Evolutionary conservation across 2,113 vertebrate species (phyloP), one percentile per base, ranked within the genome.

Genomic region (Tyto alba): DNA sequence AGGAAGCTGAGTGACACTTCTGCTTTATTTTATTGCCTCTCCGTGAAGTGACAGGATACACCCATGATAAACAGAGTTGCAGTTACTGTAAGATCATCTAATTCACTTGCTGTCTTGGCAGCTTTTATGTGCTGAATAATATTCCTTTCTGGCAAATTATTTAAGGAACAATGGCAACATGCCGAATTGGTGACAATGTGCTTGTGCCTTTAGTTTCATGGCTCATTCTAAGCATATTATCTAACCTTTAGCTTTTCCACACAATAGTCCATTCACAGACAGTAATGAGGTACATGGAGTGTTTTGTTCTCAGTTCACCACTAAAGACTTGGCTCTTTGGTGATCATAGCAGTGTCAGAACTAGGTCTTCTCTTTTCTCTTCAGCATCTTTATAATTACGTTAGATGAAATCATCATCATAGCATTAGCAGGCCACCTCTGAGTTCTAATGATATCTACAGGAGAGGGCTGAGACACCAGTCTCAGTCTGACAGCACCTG

Each of bases 121-220:
- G 95, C 95, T 90, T 95, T 95, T 85, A 85, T 77, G 75, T 2
- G 18, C 34, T 88, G 66, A 75, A 88, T 93, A 86, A 90, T 93
- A 96, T 85, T 85, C 85, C 84, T 96, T 93, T 89, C 84, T 7
- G 8, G 90, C 57, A 81, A 93, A 89, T 95, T 88, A 96, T 96
- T 98, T 90, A 90, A 96, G 93, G 75, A 95, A 95, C 64, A 93
- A 88, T 93, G 63, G 75, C 94, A 96, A 71, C 59, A 40, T 82
- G 79, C 74, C 84, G 92, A 90, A 90, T 93, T 85, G 62, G 75
- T 87, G 91, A 95, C 77, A 94, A 30, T 50, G 40, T 74, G 45
- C 78, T 93, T 85, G 48, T 77, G 68, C 91, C 72, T 92, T 93
- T 85, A 57, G 83, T 91, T 94, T 73, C 41, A 20, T 23, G 60